Conservation (phyloP, 2,888 invertebrate genomes). For the Alcis repandata region DNA sequence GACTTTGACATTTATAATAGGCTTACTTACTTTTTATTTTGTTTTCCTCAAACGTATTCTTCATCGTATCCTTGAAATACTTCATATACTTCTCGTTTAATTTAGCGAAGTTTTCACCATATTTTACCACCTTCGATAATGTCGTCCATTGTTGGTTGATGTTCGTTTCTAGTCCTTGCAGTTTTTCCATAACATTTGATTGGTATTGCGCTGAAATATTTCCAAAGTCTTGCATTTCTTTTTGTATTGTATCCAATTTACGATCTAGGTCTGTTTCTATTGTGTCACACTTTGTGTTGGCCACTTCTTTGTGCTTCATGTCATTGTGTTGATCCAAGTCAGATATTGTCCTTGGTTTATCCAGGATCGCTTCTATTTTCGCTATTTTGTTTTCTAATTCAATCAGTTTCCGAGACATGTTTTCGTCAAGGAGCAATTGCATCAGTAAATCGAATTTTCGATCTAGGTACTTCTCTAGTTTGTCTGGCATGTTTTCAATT, state of each 20-base stretch:
- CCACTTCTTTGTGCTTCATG: neutral
- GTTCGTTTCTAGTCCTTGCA: no score
- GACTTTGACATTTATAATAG: no score
- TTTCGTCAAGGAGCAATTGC: neutral
- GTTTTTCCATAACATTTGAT: no score
- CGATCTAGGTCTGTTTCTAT: neutral
- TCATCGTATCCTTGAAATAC: no score
- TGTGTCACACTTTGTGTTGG: neutral
- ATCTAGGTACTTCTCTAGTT: neutral
- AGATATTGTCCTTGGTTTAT: neutral
- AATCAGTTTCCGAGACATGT: neutral
- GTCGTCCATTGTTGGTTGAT: no score
- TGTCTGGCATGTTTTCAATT: neutral
- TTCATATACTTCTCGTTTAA: no score
- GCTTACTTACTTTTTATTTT: no score
- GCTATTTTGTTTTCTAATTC: slow-evolving; percentile 1
- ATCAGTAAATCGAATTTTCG: neutral
- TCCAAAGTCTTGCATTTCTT: neutral
- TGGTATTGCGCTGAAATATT: no score
- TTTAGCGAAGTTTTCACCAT: no score
- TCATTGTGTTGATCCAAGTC: neutral
- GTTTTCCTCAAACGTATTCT: no score
- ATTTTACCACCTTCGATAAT: no score
- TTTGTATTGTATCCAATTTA: neutral
- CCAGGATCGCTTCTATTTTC: neutral